Conservation (phyloP, 1,140 invertebrate species). For the Cecropterus lyciades region DNA sequence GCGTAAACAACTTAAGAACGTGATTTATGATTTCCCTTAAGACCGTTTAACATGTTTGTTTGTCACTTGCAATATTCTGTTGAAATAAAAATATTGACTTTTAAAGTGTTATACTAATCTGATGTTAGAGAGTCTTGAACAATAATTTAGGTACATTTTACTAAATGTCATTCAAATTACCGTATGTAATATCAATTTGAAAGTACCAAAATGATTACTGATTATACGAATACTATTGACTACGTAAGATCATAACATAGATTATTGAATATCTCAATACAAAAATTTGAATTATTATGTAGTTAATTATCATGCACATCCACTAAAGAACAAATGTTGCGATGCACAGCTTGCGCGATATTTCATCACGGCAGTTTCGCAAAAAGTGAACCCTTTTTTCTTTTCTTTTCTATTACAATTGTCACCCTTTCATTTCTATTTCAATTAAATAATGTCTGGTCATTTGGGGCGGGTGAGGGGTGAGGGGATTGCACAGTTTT, state of each 20-base stretch:
- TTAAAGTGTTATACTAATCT: neutral
- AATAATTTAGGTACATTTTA: neutral
- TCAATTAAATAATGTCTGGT: constrained; percentile 85
- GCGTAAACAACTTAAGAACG: constrained; percentile 65
- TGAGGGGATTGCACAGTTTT: constrained; percentile 45
- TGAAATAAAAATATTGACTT: constrained; percentile 38
- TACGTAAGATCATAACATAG: neutral
- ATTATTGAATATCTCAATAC: constrained; percentile 2
- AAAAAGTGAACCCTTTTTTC: constrained; percentile 75
- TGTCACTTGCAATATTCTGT: constrained; percentile 51
- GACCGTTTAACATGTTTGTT: constrained; percentile 52
- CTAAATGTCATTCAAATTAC: neutral
- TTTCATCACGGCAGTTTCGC: constrained; percentile 71
- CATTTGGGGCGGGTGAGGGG: constrained; percentile 69
- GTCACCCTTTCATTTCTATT: constrained; percentile 82
- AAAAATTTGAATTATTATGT: constrained; percentile 3
- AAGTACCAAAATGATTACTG: too few species aligned
- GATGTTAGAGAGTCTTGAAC: neutral
- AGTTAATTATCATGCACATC: constrained; percentile 48
- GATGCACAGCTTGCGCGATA: constrained; percentile 78
- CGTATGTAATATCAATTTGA: neutral
- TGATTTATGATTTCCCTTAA: constrained; percentile 66
- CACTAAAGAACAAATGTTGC: constrained; percentile 78
- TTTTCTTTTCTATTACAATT: constrained; percentile 80
- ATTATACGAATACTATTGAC: too few species aligned